Evolutionary conservation across 1,140 invertebrate genomes (phyloP).

Genomic region (Grapholita molesta): DNA sequence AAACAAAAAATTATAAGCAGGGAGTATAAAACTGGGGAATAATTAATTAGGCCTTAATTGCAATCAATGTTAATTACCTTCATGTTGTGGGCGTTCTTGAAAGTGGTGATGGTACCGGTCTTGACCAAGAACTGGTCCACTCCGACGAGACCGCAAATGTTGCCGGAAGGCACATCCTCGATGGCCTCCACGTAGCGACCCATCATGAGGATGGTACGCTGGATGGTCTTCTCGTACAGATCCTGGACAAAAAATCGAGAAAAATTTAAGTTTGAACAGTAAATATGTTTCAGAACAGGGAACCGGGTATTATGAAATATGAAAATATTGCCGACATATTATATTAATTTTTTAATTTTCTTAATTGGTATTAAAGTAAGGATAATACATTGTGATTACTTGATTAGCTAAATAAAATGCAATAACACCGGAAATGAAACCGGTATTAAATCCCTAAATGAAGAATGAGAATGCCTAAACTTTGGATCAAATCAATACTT

Average conservation of each 20-base stretch:
- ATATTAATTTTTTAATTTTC: no score
- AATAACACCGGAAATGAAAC: no score
- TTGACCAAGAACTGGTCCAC: slow-evolving; percentile 99
- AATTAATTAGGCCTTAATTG: neutral
- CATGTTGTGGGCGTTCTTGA: slow-evolving; percentile 99
- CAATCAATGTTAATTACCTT: slow-evolving; percentile 79
- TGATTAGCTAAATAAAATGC: no score
- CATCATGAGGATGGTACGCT: slow-evolving; percentile 99
- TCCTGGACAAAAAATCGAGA: slow-evolving; percentile 79
- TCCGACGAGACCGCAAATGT: slow-evolving; percentile 99
- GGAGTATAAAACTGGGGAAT: no score
- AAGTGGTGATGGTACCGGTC: slow-evolving; percentile 99
- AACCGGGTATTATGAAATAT: neutral
- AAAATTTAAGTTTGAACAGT: neutral
- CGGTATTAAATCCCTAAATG: no score
- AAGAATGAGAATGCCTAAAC: no score
- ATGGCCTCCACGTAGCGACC: slow-evolving; percentile 99
- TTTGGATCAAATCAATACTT: no score
- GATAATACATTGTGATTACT: no score
- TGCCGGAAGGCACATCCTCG: slow-evolving; percentile 99
- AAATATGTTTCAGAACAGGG: neutral
- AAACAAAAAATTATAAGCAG: no score
- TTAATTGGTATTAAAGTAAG: no score
- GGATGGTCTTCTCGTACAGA: slow-evolving; percentile 99
- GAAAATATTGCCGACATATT: no score